Evolutionary conservation across 2,888 invertebrate species (phyloP), one percentile per base, ranked within the genome.

Genomic region (Dicyrtoma fusca): DNA sequence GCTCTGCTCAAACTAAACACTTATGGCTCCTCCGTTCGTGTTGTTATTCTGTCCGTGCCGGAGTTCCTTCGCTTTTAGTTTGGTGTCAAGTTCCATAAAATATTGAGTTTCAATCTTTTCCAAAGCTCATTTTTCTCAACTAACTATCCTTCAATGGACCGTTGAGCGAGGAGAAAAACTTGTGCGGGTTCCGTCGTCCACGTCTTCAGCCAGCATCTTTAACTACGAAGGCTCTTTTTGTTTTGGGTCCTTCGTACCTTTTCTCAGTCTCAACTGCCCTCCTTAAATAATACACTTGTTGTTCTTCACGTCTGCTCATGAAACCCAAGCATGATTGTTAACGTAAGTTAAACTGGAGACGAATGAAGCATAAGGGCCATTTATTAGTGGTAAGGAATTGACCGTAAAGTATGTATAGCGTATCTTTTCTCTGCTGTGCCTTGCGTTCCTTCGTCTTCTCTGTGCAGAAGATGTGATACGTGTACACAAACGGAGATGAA

Each of bases 111-210:
- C 63, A 34, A 63, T 63, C 63, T 45, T 63, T 23, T 62, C 55
- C 71, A 66, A 71, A 70, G 45, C 66, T 71, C 74, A 51, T 61
- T 66, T 57, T 73, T 64, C 68, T 69, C 23, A 19, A 5, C 21
- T 44, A 42, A 23, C n/a, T 44, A 25, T 23, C 63, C 63, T 63
- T 63, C 44, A 63, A 63, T 45, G 63, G 63, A 63, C 45, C 13
- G 23, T 17, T 49, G n/a, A 49, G 49, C 4, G 17, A 49, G 49
- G 49, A 49, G 49, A 57, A 57, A 23, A 57, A 63, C 45, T 63
- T 63, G 45, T 45, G 45, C 42, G 63, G 47, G 63, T 63, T 53
- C 1, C 53, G 1, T 23, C 34, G 34, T 34, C 25, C 25, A 5
- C 17, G 57, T 57, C 14, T 21, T 57, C 45, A 42, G 19, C 21